These are phyloP conservation scores for Tricholaema leucomelas DNA, from an alignment of 2,113 vertebrate species.

Conservation along the genomic window DNA sequence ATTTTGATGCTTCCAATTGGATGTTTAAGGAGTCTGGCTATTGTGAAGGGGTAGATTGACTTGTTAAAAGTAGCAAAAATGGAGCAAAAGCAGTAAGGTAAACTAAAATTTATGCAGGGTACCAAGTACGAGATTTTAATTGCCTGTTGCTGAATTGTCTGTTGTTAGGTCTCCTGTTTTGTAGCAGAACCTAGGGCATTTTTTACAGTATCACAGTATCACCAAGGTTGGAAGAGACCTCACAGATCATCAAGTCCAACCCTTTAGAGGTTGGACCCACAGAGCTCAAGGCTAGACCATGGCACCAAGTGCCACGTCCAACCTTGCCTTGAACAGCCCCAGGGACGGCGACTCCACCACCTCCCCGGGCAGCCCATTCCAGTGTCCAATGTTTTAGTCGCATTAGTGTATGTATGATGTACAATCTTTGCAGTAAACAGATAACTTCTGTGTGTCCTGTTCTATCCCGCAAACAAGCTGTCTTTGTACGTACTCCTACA, in stretches of 20 bases:
- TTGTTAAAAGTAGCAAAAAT: not conserved
- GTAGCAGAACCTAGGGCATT: not conserved
- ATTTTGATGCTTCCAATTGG: not conserved
- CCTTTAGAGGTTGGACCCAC: no score
- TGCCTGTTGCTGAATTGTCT: not conserved
- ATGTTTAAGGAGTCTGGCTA: not conserved
- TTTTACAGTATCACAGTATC: no score
- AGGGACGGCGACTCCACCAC: no score
- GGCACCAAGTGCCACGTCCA: no score
- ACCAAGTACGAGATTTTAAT: not conserved
- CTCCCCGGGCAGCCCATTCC: no score
- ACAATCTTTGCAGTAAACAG: not conserved
- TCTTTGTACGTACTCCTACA: fast-evolving
- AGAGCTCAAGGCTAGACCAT: no score
- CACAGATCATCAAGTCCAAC: no score
- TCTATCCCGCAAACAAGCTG: not conserved
- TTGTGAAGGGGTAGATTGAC: not conserved
- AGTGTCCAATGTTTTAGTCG: no score
- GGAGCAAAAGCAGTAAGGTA: not conserved
- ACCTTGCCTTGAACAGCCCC: no score
- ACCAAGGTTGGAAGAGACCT: no score
- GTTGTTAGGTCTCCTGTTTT: not conserved
- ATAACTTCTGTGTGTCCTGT: not conserved
- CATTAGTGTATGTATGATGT: fast-evolving
- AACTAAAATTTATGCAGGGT: not conserved